These are phyloP conservation scores for Toxotes chatareus DNA, from an alignment of 2,113 vertebrate species.

Conservation along the genomic window DNA sequence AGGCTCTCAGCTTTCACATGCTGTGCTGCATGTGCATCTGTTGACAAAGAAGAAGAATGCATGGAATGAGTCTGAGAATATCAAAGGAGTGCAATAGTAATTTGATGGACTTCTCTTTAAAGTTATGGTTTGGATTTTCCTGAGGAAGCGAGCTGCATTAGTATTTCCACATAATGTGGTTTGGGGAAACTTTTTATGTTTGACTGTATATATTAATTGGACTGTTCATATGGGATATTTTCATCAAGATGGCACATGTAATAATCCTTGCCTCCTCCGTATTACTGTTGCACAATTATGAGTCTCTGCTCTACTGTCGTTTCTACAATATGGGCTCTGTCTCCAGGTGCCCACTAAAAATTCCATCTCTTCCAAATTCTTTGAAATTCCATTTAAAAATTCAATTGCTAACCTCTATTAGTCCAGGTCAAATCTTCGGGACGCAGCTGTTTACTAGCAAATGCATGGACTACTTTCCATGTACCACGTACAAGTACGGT, in stretches of 20 bases:
- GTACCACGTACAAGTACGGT: background rate
- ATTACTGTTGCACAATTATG: background rate
- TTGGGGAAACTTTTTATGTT: background rate
- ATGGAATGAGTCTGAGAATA: background rate
- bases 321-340: background rate
- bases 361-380: background rate
- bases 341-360: conserved; percentile 12
- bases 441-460: conserved; percentile 25
- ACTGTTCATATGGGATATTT: background rate
- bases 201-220: background rate
- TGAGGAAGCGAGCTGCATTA: background rate
- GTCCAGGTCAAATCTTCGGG: background rate
- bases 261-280: conserved; percentile 1
- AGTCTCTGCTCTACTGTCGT: background rate
- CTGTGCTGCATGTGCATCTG: background rate
- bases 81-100: background rate
- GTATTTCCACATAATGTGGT: background rate
- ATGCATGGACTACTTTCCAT: background rate
- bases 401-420: conserved; percentile 17
- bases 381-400: conserved; percentile 23
- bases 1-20: too few species aligned
- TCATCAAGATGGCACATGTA: background rate
- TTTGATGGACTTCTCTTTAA: background rate
- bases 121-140: conserved; percentile 2
- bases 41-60: background rate